Percentiles rank a stretch among this genome's conserved stretches.
phyloP scores from a whole-genome alignment of 2,797 vertebrate genomes.

The Chelidonichthys spinosus region DNA sequence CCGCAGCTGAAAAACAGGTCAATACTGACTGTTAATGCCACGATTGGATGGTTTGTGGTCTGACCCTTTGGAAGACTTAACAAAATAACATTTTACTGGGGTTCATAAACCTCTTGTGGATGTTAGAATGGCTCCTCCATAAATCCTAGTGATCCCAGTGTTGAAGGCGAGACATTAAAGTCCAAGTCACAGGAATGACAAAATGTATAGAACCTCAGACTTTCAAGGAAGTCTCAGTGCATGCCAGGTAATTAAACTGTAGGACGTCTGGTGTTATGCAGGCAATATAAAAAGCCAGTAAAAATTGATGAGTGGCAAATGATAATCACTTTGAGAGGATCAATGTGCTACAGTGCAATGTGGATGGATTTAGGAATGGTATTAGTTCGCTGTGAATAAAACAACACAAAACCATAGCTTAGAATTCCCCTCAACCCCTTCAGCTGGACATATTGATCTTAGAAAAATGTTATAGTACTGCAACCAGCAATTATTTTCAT shows the following conservation, averaged over 20 bases:
- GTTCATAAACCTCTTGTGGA: constrained; percentile 83
- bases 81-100: constrained; percentile 84
- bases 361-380: constrained; percentile 1
- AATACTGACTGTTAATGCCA: constrained; percentile 80
- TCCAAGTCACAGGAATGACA: constrained; percentile 58
- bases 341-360: constrained; percentile 3
- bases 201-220: constrained; percentile 47
- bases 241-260: constrained; percentile 32
- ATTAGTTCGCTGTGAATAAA: constrained; percentile 24
- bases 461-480: not conserved
- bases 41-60: constrained; percentile 83
- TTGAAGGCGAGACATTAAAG: constrained; percentile 77
- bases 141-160: constrained; percentile 75
- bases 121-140: constrained; percentile 75
- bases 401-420: constrained; percentile 10
- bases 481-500: not conserved
- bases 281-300: constrained; percentile 44
- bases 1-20: constrained; percentile 81
- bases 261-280: constrained; percentile 35
- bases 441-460: not conserved
- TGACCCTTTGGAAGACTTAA: constrained; percentile 77
- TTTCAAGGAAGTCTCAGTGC: constrained; percentile 35
- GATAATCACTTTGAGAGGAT: constrained; percentile 44
- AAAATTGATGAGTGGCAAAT: constrained; percentile 51
- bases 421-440: constrained; percentile 1